A percentile compares a stretch with the other conserved stretches of the same genome.
Conservation (phyloP, 2,113 vertebrate species). For the Dipodomys ordii region DNA sequence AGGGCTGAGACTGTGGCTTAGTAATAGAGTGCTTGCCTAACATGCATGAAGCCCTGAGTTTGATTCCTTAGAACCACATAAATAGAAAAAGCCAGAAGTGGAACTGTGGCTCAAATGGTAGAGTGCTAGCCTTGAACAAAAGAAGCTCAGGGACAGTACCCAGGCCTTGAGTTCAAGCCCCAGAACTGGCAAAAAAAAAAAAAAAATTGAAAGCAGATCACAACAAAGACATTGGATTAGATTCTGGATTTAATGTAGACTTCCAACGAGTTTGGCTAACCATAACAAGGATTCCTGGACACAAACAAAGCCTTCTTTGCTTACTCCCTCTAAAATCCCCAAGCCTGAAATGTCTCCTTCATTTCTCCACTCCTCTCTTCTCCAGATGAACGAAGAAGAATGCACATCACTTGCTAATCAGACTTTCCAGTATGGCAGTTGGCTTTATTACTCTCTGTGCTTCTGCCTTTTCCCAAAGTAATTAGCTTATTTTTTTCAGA, state of each 20-base stretch:
- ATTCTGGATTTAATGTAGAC: not conserved
- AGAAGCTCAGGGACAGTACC: too few relatives aligned
- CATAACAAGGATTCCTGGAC: not conserved
- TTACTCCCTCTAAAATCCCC: not conserved
- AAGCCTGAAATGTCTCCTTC: not conserved
- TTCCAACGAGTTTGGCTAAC: not conserved
- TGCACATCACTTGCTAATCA: not conserved
- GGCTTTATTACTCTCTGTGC: not conserved
- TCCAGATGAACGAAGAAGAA: not conserved
- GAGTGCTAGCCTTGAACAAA: too few relatives aligned
- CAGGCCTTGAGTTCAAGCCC: too few relatives aligned
- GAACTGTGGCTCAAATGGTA: too few relatives aligned
- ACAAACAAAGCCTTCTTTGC: slow-evolving; percentile 11
- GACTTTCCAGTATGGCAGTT: not conserved
- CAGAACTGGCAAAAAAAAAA: too few relatives aligned
- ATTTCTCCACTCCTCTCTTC: too few relatives aligned
- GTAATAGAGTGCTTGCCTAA: too few relatives aligned
- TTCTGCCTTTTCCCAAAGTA: slow-evolving; percentile 34
- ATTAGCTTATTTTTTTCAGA: not conserved
- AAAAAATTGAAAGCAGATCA: not conserved
- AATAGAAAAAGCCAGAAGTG: too few relatives aligned
- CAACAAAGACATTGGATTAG: not conserved
- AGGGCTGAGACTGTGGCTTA: too few relatives aligned
- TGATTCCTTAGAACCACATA: too few relatives aligned
- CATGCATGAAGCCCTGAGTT: too few relatives aligned